Conservation (phyloP, 2,797 vertebrate species). For the Pangasius djambal region DNA sequence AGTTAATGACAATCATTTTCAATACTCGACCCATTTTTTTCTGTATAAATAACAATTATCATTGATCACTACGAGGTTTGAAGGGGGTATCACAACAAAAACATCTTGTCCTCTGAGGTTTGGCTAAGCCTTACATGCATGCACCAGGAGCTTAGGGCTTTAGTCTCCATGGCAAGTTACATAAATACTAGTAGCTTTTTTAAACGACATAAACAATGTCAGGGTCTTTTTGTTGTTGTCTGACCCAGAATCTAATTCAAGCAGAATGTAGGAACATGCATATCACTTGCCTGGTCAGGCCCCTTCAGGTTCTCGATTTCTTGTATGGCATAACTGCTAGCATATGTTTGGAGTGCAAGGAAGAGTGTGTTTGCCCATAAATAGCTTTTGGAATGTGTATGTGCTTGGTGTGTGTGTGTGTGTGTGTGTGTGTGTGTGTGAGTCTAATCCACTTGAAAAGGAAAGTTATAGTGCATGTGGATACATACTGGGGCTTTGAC, state of each 20-base stretch:
- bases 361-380: slow-evolving; percentile 43
- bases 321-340: slow-evolving; percentile 60
- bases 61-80: background rate
- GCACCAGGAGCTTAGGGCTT: slow-evolving; percentile 6
- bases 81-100: slow-evolving; percentile 8
- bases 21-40: slow-evolving; percentile 19
- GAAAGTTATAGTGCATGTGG: slow-evolving; percentile 49
- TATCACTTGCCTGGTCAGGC: slow-evolving; percentile 43
- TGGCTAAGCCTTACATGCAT: slow-evolving; percentile 10
- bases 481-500: slow-evolving; percentile 46
- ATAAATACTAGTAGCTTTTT: slow-evolving; percentile 10
- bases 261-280: slow-evolving; percentile 53
- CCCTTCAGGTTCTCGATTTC: slow-evolving; percentile 41
- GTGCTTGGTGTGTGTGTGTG: slow-evolving; percentile 26
- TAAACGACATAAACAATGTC: background rate
- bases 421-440: slow-evolving; percentile 41
- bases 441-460: slow-evolving; percentile 53
- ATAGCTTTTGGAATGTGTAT: slow-evolving; percentile 47
- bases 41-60: background rate
- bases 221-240: slow-evolving; percentile 43
- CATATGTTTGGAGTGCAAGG: slow-evolving; percentile 60
- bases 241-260: slow-evolving; percentile 53
- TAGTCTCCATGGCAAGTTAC: background rate
- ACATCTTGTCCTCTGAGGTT: slow-evolving; percentile 26
- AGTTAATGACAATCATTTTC: slow-evolving; percentile 30